phyloP scores from a whole-genome alignment of 2,113 vertebrate genomes.

The Pipra filicauda region DNA sequence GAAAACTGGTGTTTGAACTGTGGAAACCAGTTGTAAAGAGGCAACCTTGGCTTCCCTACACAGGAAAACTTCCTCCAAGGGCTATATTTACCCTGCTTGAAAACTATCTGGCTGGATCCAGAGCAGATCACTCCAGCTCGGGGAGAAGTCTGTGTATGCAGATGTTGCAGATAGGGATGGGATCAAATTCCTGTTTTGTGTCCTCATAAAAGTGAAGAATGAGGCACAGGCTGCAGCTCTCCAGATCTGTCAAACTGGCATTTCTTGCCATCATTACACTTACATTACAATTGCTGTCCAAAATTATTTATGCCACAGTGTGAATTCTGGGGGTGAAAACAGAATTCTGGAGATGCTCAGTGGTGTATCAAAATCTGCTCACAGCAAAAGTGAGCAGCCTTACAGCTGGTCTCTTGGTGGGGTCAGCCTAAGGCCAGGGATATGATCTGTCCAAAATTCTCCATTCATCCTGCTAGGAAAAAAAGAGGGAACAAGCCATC shows the following conservation, averaged over 20 bases:
- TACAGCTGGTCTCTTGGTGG: conserved; percentile 30
- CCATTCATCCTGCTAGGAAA: conserved; percentile 59
- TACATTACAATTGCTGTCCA: not conserved
- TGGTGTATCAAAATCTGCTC: not conserved
- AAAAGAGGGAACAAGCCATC: conserved; percentile 33
- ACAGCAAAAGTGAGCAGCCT: not conserved
- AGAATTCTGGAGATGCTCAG: not conserved
- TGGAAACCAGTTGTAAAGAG: conserved; percentile 61
- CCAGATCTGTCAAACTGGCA: conserved; percentile 8
- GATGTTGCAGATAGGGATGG: conserved; percentile 57
- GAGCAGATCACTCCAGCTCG: not conserved
- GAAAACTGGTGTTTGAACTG: conserved; percentile 56
- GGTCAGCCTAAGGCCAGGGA: conserved; percentile 55
- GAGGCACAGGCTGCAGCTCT: not conserved
- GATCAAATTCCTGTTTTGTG: conserved; percentile 18
- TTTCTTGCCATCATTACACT: not conserved
- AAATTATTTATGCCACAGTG: not conserved
- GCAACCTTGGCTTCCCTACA: conserved; percentile 49
- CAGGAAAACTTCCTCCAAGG: conserved; percentile 58
- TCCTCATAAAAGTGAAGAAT: conserved; percentile 21
- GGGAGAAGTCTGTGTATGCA: conserved; percentile 37
- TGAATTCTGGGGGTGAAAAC: not conserved
- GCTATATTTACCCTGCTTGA: conserved; percentile 59
- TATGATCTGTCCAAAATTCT: conserved; percentile 49
- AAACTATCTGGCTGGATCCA: conserved; percentile 41